Percentiles rank a stretch among this genome's conserved stretches.
Conservation (phyloP, 2,888 invertebrate species). For the Antitype chi region DNA sequence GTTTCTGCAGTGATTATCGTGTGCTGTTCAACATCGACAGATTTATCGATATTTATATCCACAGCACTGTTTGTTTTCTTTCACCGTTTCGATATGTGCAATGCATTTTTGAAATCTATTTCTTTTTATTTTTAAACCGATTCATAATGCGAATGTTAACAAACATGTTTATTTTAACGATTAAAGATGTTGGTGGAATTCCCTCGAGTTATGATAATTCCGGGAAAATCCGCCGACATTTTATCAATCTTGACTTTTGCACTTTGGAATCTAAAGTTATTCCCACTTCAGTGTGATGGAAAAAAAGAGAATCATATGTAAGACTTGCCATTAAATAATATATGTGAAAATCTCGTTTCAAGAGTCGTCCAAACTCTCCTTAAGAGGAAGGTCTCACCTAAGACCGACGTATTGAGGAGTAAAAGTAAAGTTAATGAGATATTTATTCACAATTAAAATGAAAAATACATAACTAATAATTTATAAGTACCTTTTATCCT, state of each 20-base stretch:
- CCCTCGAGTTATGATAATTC: neutral
- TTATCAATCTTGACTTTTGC: neutral
- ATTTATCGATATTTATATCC: constrained; percentile 72
- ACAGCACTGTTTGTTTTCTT: constrained; percentile 70
- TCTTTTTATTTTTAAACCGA: constrained; percentile 13
- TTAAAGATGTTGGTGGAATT: neutral
- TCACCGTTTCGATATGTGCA: constrained; percentile 39
- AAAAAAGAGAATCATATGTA: neutral
- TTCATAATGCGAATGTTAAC: constrained; percentile 24
- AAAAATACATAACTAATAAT: neutral
- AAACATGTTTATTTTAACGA: constrained; percentile 23
- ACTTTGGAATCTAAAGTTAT: neutral
- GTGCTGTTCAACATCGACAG: constrained; percentile 59
- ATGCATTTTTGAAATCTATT: constrained; percentile 32
- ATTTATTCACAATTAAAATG: neutral
- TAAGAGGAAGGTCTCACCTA: neutral
- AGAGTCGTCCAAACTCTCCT: neutral
- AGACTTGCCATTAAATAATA: neutral
- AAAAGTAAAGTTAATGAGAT: no score
- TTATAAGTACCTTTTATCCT: neutral
- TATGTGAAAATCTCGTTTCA: neutral
- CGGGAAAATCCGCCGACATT: neutral
- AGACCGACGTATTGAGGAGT: neutral
- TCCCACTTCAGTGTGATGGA: neutral
- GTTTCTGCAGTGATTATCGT: constrained; percentile 48